Evolutionary conservation across 2,888 invertebrate genomes (phyloP).

Genomic region (Limnephilus lunatus): DNA sequence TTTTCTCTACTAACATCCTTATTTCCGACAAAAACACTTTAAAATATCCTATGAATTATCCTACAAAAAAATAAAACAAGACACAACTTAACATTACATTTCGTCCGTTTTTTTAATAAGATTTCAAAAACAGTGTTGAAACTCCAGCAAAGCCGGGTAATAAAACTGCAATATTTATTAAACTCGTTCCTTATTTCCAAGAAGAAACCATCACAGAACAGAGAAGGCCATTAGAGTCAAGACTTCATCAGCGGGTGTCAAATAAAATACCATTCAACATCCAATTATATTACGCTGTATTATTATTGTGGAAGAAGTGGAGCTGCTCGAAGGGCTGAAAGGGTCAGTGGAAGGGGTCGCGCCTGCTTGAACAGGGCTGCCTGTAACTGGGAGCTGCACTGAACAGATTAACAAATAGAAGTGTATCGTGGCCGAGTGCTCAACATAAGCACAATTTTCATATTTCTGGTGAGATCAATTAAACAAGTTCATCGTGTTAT

Average conservation of each 20-base stretch:
- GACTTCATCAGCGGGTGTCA: background rate
- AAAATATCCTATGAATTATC: too few relatives aligned
- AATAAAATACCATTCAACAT: background rate
- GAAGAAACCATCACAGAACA: background rate
- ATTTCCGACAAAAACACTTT: too few relatives aligned
- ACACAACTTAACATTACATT: too few relatives aligned
- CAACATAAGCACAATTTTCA: background rate
- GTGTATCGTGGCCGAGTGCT: background rate
- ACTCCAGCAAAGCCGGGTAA: too few relatives aligned
- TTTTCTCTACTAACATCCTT: too few relatives aligned
- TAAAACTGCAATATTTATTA: too few relatives aligned
- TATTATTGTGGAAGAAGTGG: constrained; percentile 15
- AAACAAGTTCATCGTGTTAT: too few relatives aligned
- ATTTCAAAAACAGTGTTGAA: too few relatives aligned
- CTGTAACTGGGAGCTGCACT: background rate
- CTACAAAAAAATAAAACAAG: too few relatives aligned
- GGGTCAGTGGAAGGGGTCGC: background rate
- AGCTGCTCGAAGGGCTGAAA: background rate
- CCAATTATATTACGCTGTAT: constrained; percentile 15
- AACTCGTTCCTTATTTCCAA: too few relatives aligned
- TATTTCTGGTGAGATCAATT: too few relatives aligned
- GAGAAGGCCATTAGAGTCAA: background rate
- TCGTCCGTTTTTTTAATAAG: too few relatives aligned
- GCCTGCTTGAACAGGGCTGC: background rate
- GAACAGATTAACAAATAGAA: background rate